These are phyloP conservation scores for Bemisia tabaci DNA, from an alignment of 1,140 invertebrate genomes.

Conservation along the genomic window DNA sequence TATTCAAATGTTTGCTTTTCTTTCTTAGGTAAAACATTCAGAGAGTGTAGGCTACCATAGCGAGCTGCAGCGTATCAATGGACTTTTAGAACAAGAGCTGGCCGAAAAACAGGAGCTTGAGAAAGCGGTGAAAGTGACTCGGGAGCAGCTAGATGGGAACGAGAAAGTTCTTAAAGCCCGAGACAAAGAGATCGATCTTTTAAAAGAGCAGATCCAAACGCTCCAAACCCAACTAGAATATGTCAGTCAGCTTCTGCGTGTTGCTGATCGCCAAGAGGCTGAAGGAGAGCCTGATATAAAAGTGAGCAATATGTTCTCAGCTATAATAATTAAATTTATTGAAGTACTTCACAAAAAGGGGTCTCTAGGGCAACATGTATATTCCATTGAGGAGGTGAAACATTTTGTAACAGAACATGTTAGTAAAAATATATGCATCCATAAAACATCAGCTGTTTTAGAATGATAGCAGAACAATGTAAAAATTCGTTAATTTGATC, in stretches of 20 bases:
- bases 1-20: too few relatives aligned
- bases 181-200: neutral
- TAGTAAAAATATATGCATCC: too few relatives aligned
- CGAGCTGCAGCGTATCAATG: slow-evolving; percentile 18
- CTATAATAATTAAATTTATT: neutral
- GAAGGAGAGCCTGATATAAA: slow-evolving; percentile 17
- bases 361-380: neutral
- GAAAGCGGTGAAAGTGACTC: slow-evolving; percentile 3
- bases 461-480: too few relatives aligned
- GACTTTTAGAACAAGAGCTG: slow-evolving; percentile 6
- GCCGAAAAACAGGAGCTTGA: slow-evolving; percentile 11
- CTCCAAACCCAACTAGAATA: slow-evolving; percentile 20
- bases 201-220: slow-evolving; percentile 15
- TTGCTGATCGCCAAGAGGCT: slow-evolving; percentile 19
- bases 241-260: slow-evolving; percentile 20
- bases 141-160: neutral
- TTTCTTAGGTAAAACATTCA: slow-evolving; percentile 12
- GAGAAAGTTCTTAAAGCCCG: neutral
- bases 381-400: neutral
- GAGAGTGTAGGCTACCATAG: slow-evolving; percentile 16
- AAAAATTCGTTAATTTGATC: too few relatives aligned
- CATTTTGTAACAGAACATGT: too few relatives aligned
- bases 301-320: slow-evolving; percentile 2
- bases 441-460: too few relatives aligned
- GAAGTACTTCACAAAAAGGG: neutral